Base-by-base conservation (phyloP, 1,140 invertebrate genomes). In the Sinonovacula constricta region DNA sequence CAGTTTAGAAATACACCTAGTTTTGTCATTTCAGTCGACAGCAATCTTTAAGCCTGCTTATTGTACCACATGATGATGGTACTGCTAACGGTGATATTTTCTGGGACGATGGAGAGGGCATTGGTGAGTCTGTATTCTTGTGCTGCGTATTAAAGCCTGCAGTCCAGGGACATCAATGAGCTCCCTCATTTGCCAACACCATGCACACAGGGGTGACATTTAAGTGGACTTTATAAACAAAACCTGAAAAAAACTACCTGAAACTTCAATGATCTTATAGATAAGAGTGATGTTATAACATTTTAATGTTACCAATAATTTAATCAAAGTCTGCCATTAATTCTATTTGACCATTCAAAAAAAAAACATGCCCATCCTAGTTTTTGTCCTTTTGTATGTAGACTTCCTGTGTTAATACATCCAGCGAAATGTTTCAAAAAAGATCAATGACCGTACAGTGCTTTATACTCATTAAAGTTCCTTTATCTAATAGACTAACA, bases 101-200 rank as follows among this genome's bases (percentile, higher is more conserved):
- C 76, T 90, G 88, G 87, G 91, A 91, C 75, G 90, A 91, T 80
- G 90, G 90, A 57, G 87, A 89, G 26, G 62, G 84, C 10, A 57
- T 86, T 28, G 85, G 87, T 87, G 79, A 68, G 69, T 39, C 15
- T n/a, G n/a, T n/a, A n/a, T n/a, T n/a, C n/a, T n/a, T n/a, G n/a
- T n/a, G n/a, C n/a, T n/a, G n/a, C n/a, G n/a, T n/a, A n/a, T n/a
- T n/a, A n/a, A n/a, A n/a, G n/a, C n/a, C n/a, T n/a, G n/a, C n/a
- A n/a, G n/a, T n/a, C n/a, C n/a, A n/a, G 18, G 39, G 39, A 45
- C 39, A 45, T 45, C 18, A 45, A 45, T 18, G 7, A 7, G 7
- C 18, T 45, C 39, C 7, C 39, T 10, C 7, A 10, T 18, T 45
- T 45, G 18, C 39, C 7, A 7, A 45, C 18, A 18, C 18, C 7